A percentile compares a stretch with the other conserved stretches of the same genome.
Conservation (phyloP, 2,888 invertebrate genomes). For the Xanthorhoe designata region DNA sequence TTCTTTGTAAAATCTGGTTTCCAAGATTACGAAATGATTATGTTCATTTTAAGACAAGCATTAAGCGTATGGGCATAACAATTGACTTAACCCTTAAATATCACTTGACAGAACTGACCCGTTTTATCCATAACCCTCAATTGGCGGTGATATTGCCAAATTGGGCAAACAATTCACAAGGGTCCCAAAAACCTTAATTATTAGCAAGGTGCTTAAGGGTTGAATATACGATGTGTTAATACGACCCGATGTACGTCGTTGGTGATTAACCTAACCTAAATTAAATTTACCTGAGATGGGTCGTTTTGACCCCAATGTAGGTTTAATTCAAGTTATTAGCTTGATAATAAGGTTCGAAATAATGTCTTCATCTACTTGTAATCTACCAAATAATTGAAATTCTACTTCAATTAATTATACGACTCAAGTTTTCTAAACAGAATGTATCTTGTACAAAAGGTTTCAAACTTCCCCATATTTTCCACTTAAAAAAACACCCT, state of each 20-base stretch:
- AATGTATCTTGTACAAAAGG: too few species aligned
- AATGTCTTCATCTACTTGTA: neutral
- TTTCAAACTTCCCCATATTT: too few species aligned
- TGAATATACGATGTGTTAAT: slow-evolving; percentile 83
- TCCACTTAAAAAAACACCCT: too few species aligned
- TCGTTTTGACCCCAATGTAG: slow-evolving; percentile 51
- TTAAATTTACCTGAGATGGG: slow-evolving; percentile 79
- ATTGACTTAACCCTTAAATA: slow-evolving; percentile 55
- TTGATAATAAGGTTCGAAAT: neutral
- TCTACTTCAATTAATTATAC: too few species aligned
- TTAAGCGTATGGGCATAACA: slow-evolving; percentile 30
- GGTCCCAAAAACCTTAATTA: slow-evolving; percentile 77
- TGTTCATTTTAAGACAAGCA: neutral
- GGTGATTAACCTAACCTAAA: slow-evolving; percentile 74
- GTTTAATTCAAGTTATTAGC: slow-evolving; percentile 4
- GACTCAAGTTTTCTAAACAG: too few species aligned
- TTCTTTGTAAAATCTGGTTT: neutral
- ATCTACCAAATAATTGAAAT: neutral
- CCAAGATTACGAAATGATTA: neutral
- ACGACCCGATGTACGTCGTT: slow-evolving; percentile 71
- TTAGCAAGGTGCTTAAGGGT: slow-evolving; percentile 82
- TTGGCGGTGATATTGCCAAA: slow-evolving; percentile 70
- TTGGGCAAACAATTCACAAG: slow-evolving; percentile 68
- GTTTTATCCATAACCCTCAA: slow-evolving; percentile 59
- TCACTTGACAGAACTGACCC: slow-evolving; percentile 64